Base-by-base conservation (phyloP, 53 echinoderm and acorn worm species). In the Crossaster papposus region DNA sequence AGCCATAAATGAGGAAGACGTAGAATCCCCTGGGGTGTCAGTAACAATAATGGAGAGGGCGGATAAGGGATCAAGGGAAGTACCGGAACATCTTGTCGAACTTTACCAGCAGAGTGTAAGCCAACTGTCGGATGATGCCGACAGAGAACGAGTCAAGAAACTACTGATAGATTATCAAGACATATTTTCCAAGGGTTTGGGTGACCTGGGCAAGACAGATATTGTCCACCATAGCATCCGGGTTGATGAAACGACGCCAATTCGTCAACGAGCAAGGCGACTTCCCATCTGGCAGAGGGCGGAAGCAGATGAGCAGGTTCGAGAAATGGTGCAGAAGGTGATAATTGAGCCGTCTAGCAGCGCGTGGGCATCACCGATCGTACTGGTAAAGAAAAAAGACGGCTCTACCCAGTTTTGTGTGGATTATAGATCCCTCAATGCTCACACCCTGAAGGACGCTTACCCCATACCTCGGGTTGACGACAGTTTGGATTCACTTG, bases 181-280 rank as follows among this genome's bases (percentile, higher is more conserved):
- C 50, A 78, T 91, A 22, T 91, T 91, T 91, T 81, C 78, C 30
- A 83, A 36, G 14, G 85, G 81, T 38, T 63, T 62, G 62, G 62
- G 9, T 51, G 91, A 83, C 35, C 44, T 92, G 22, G 92, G 89
- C 30, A 71, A 58, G 28, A 92, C 92, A 1, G 72, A 76, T 51
- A 31, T 65, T 14, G 83, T 92, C 14, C 71, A 75, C 36, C 92
- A 92, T 58, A n/a, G 38, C 37, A 89, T 92, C 32, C 62, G 88
- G 54, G 88, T 81, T 22, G 79, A 88, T 18, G 75, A 76, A 36
- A 18, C 35, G 14, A 18, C 76, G 30, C 70, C 85, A 29, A 86
- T 73, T 34, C 36, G 50, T 71, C 87, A 86, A 76, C 38, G 51
- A 22, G 18, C 77, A 29, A 86, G 87, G 30, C 26, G 87, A 54